Base-by-base conservation (phyloP, 2,113 vertebrate species). In the Prionailurus bengalensis region DNA sequence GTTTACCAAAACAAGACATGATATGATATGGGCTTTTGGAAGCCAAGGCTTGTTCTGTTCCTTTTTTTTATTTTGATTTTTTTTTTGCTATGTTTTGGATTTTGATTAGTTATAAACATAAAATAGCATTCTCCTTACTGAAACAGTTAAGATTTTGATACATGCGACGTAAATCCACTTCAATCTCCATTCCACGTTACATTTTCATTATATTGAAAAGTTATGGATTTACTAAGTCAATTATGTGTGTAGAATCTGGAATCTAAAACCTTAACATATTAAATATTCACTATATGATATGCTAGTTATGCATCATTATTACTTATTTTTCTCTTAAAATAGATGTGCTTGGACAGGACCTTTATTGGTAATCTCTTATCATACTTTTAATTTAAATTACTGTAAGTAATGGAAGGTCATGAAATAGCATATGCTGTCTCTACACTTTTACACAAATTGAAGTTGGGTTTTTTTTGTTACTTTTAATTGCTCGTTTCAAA, bases 401-500 rank as follows among this genome's bases (percentile, higher is more conserved):
- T 53, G 0, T 9, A 48, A 85, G 29, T 53, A 15, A 90, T 48
- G 13, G 42, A 85, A 97, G 87, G 66, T n/a, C 68, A 90, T 9
- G n/a, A 51, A 89, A 87, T 17, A 73, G 11, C 4, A 31, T 14
- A 61, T 61, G 21, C 58, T 61, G 23, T 61, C 58, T 73, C 58
- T 23, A 23, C 29, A 63, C 86, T 48, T 78, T 78, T 78, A 39
- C 42, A 76, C 25, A 29, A 76, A 31, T 31, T 16, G 42, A 27
- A 29, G 31, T 76, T 68, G 31, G 3, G 15, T 66, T 68, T 51
- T 42, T 90, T 90, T 88, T 25, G 83, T 15, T 87, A 25, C 23
- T 27, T 58, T 76, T 82, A 68, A 70, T 15, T 51, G 81, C 61
- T 91, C 91, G 87, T 92, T 92, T 45, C 29, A 85, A 86, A 74